Evolutionary conservation across 2,113 vertebrate genomes (phyloP).

Genomic region (Opisthocomus hoazin): DNA sequence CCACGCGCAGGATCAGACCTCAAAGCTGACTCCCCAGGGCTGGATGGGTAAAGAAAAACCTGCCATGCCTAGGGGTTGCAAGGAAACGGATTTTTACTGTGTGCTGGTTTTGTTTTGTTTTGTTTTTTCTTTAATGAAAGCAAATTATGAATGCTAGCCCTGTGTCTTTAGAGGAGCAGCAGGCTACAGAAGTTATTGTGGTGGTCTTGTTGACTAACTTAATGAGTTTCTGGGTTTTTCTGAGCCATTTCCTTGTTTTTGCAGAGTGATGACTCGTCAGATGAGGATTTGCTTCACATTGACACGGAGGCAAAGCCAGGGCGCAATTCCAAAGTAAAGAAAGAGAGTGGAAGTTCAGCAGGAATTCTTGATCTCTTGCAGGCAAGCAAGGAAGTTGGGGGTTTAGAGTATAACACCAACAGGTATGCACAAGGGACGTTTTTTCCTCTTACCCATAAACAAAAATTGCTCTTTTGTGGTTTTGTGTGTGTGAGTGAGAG

Average conservation of each 20-base stretch:
- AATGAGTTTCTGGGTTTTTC: not conserved
- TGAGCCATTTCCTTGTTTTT: not conserved
- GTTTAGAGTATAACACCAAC: conserved; percentile 93
- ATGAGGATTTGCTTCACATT: conserved; percentile 94
- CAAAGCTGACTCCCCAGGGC: not conserved
- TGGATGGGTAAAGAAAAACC: not conserved
- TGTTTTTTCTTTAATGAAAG: not conserved
- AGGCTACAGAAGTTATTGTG: not conserved
- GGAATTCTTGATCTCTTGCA: conserved; percentile 95
- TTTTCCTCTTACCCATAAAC: not conserved
- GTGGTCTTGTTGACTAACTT: not conserved
- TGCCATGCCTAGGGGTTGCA: not conserved
- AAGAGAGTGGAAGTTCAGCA: conserved; percentile 82
- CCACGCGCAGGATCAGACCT: not conserved
- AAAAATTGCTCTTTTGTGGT: not conserved
- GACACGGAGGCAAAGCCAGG: conserved; percentile 88
- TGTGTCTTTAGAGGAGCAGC: not conserved
- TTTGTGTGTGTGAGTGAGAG: not conserved
- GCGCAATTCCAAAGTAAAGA: conserved; percentile 90
- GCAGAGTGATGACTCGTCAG: conserved; percentile 87
- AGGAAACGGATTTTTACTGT: not conserved
- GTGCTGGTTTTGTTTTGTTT: not conserved
- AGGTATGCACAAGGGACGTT: conserved; percentile 75
- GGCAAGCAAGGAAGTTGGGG: conserved; percentile 97
- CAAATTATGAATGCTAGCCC: not conserved